Conservation (phyloP, 23 tunicate species). For the Trididemnum nubilum region DNA sequence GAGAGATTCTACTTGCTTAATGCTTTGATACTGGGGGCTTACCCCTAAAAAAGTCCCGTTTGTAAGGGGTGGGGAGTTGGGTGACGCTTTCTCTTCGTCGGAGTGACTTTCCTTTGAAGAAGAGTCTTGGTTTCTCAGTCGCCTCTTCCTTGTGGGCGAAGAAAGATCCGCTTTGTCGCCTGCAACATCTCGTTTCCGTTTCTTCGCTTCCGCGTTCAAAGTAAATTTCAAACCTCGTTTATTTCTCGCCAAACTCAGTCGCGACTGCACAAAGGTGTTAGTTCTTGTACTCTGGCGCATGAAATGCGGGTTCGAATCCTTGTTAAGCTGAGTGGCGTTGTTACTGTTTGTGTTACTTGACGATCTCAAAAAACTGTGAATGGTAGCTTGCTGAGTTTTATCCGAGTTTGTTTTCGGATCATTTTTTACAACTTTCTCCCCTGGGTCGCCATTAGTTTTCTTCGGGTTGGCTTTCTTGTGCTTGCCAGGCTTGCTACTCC, state of each 20-base stretch:
- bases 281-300: not conserved
- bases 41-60: constrained; percentile 81
- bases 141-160: not conserved
- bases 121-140: not conserved
- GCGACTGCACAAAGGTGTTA: too few relatives aligned
- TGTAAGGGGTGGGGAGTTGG: constrained; percentile 2
- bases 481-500: constrained; percentile 56
- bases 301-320: not conserved
- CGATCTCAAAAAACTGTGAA: not conserved
- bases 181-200: not conserved
- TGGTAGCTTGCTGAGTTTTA: not conserved
- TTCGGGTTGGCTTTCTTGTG: not conserved
- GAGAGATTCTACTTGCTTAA: not conserved
- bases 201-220: not conserved
- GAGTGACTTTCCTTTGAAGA: not conserved
- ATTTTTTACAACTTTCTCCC: not conserved
- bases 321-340: not conserved
- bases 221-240: too few relatives aligned
- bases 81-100: not conserved
- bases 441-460: not conserved
- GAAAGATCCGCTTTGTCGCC: not conserved
- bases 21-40: constrained; percentile 93
- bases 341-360: not conserved
- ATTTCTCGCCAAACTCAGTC: not conserved
- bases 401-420: too few relatives aligned